Evolutionary conservation across 2,888 invertebrate species (phyloP).

Genomic region (Macrophya alboannulata): DNA sequence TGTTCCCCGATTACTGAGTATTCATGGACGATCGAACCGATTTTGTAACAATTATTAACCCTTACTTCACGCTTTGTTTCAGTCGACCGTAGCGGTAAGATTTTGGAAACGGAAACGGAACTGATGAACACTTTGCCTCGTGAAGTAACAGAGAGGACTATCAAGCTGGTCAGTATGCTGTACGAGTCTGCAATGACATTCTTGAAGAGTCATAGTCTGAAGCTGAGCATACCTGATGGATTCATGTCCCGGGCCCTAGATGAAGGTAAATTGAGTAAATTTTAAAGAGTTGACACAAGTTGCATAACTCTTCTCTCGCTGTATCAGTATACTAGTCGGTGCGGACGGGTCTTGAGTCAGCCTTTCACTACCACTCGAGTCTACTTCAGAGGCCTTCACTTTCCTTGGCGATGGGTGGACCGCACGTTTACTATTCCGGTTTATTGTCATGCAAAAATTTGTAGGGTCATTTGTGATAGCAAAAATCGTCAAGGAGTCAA

Average conservation of each 20-base stretch:
- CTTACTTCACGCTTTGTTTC: constrained; percentile 56
- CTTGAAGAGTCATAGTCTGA: constrained; percentile 84
- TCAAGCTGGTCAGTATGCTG: constrained; percentile 82
- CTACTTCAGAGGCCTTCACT: constrained; percentile 47
- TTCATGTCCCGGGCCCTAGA: constrained; percentile 88
- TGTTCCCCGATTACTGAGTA: not conserved
- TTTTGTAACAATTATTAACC: constrained; percentile 17
- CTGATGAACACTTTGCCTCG: constrained; percentile 81
- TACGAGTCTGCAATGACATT: constrained; percentile 83
- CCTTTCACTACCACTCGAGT: constrained; percentile 52
- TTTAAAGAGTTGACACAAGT: constrained; percentile 8
- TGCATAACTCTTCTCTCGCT: constrained; percentile 40
- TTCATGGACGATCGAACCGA: constrained; percentile 2
- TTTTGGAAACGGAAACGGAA: constrained; percentile 79
- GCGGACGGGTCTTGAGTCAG: constrained; percentile 49
- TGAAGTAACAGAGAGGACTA: constrained; percentile 81
- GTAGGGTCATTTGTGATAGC: not conserved
- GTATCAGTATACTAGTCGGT: constrained; percentile 20
- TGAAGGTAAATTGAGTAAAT: constrained; percentile 84
- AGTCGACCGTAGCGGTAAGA: constrained; percentile 75
- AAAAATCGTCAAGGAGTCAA: not conserved
- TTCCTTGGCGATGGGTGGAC: constrained; percentile 30
- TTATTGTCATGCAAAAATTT: not conserved
- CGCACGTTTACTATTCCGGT: constrained; percentile 5
- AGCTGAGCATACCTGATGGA: constrained; percentile 87